These are phyloP conservation scores for Aporophyla nigra DNA, from an alignment of 2,888 invertebrate genomes.

Conservation along the genomic window DNA sequence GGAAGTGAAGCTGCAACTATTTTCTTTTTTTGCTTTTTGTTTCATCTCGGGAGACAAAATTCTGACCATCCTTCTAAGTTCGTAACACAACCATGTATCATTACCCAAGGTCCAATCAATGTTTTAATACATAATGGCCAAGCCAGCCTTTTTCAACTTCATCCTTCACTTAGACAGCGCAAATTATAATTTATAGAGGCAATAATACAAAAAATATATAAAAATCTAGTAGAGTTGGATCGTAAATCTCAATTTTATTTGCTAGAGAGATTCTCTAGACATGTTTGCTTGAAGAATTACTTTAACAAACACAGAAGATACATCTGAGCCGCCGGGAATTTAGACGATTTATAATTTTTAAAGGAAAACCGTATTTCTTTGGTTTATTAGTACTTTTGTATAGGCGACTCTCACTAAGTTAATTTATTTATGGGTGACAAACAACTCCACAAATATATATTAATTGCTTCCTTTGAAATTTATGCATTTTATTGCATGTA, in stretches of 20 bases:
- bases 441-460: too few species aligned
- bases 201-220: slow-evolving; percentile 41
- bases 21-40: too few species aligned
- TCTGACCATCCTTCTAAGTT: background rate
- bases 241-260: slow-evolving; percentile 58
- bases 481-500: too few species aligned
- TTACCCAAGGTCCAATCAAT: slow-evolving; percentile 6
- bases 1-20: background rate
- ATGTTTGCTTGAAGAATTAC: slow-evolving; percentile 47
- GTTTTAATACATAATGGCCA: slow-evolving; percentile 13
- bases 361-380: background rate
- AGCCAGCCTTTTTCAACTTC: slow-evolving; percentile 32
- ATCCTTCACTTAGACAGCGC: slow-evolving; percentile 11
- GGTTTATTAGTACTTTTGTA: too few species aligned
- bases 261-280: slow-evolving; percentile 51
- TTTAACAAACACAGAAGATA: slow-evolving; percentile 44
- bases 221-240: slow-evolving; percentile 33
- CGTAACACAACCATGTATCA: background rate
- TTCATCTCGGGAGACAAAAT: background rate
- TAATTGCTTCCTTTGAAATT: too few species aligned
- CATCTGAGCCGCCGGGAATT: slow-evolving; percentile 21
- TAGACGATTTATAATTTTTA: background rate
- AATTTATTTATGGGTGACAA: too few species aligned
- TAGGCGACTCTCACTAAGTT: too few species aligned
- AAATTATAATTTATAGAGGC: slow-evolving; percentile 47